phyloP scores from a whole-genome alignment of 1,140 invertebrate species.

The Magallana gigas region DNA sequence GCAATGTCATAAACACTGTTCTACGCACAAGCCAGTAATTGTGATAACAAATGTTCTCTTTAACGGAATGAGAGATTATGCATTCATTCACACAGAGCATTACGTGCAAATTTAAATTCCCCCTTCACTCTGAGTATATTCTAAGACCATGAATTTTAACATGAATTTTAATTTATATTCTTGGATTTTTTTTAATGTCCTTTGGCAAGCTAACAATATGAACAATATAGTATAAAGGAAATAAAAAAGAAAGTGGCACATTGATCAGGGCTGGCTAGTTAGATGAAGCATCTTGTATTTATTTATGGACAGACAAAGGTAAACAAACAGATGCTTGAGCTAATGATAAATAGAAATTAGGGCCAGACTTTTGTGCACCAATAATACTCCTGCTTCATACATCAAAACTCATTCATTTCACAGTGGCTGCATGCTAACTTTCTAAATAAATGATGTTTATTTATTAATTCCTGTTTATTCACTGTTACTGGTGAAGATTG shows the following conservation, averaged over 20 bases:
- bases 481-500: background rate
- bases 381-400: background rate
- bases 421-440: background rate
- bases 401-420: background rate
- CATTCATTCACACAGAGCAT: background rate
- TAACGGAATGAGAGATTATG: background rate
- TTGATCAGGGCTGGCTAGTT: no score
- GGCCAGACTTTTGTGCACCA: background rate
- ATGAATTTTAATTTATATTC: no score
- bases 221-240: no score
- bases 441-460: no score
- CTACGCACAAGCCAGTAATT: background rate
- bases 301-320: background rate
- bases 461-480: background rate
- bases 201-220: no score
- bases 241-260: no score
- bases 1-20: slow-evolving; percentile 2
- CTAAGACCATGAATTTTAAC: no score
- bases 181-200: no score
- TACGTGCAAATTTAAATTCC: slow-evolving; percentile 8
- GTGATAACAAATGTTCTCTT: slow-evolving; percentile 13
- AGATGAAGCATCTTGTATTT: background rate
- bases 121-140: no score
- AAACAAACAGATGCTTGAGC: background rate
- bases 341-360: background rate